Conservation (phyloP, 2,888 invertebrate species). For the Dicranocentrus wangi region DNA sequence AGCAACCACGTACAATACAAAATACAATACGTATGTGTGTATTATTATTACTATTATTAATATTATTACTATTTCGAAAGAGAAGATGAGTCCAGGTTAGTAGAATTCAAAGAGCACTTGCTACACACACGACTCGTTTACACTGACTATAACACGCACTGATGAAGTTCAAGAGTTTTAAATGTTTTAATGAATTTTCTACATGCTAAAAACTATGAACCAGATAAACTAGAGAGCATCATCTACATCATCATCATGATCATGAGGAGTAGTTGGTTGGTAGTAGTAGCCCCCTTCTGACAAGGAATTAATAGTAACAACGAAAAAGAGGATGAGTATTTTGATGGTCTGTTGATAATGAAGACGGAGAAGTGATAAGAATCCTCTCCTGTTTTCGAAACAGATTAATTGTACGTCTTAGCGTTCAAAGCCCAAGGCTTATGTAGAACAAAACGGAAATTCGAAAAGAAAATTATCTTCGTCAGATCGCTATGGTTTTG, state of each 20-base stretch:
- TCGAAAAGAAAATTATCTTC: slow-evolving; percentile 43
- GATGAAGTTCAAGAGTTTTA: slow-evolving; percentile 24
- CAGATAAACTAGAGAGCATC: slow-evolving; percentile 41
- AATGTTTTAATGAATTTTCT: slow-evolving; percentile 35
- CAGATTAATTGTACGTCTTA: slow-evolving; percentile 53
- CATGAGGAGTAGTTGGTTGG: not conserved
- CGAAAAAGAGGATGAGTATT: slow-evolving; percentile 54
- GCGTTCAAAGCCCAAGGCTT: slow-evolving; percentile 33
- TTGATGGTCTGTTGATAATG: slow-evolving; percentile 61
- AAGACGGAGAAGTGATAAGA: slow-evolving; percentile 56
- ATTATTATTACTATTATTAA: too few relatives aligned
- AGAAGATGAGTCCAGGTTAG: slow-evolving; percentile 58
- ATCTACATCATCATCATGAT: slow-evolving; percentile 29
- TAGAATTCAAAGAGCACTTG: slow-evolving; percentile 33
- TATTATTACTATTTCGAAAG: too few relatives aligned
- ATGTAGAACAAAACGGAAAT: slow-evolving; percentile 63
- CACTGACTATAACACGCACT: slow-evolving; percentile 43
- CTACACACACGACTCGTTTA: slow-evolving; percentile 13
- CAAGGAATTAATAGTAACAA: slow-evolving; percentile 12
- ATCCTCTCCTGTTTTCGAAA: slow-evolving; percentile 33
- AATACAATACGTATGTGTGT: too few relatives aligned
- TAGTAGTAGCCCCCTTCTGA: not conserved
- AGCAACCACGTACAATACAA: too few relatives aligned
- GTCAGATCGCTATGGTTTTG: slow-evolving; percentile 37
- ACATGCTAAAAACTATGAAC: slow-evolving; percentile 41